Evolutionary conservation across 1,140 invertebrate genomes (phyloP), one percentile per base, ranked within the genome.

Genomic region (Eubasilissa regina): DNA sequence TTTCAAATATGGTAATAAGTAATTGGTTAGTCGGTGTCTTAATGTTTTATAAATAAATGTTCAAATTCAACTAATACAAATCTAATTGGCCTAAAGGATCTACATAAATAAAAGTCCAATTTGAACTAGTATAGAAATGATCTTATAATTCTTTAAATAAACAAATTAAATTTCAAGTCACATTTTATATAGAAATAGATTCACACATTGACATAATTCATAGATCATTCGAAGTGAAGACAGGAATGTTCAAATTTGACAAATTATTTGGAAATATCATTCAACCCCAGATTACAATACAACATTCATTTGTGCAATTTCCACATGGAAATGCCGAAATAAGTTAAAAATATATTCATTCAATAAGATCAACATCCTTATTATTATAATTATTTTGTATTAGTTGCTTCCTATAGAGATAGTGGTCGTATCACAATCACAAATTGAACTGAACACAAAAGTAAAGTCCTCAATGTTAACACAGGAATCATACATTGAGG

Each of bases 401-500:
- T 62, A 62, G 12, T 13, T 62, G 58, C 13, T 25, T 13, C 17
- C 12, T 11, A 62, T 62, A 25, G 58, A 10, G 0, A 21, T 56
- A 12, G 7, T 6, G 64, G 64, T 45, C 19, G 10, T 17, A 68
- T 68, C 64, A 44, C 64, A 68, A 68, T 68, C 19, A 68, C 64
- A 68, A 68, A 45, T 45, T 47, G 44, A 68, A 68, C 64, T 35
- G 25, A 35, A 15, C 44, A 17, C 44, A 47, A 47, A 45, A n/a
- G 44, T 48, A 68, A 47, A 47, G 43, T 47, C 64, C 64, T 15
- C 44, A 64, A 47, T 68, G 11, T 19, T 64, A 51, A 51, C 73
- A 75, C 19, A 35, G 17, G 58, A 74, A 68, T 48, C 75, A 77
- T 73, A 75, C 64, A 78, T 75, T 62, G 70, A 77, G 44, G 73